phyloP scores from a whole-genome alignment of 1,140 invertebrate genomes.

The Eriosoma lanigerum region DNA sequence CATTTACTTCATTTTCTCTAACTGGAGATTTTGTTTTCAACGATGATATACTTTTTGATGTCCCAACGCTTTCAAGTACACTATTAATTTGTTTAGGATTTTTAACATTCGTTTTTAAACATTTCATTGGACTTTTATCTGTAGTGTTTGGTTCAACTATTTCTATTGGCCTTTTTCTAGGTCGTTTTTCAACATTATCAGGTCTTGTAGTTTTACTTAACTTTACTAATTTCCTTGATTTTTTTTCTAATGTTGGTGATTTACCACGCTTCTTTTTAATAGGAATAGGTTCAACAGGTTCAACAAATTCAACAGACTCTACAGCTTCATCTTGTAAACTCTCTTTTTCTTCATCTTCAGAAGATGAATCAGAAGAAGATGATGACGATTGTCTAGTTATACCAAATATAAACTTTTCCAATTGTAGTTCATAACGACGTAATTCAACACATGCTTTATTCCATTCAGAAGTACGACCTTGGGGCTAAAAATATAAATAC shows the following conservation, averaged over 20 bases:
- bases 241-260: constrained; percentile 20
- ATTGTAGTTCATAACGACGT: constrained; percentile 68
- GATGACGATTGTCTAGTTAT: constrained; percentile 33
- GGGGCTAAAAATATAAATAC: constrained; percentile 41
- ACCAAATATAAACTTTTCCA: constrained; percentile 60
- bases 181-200: constrained; percentile 42
- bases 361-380: constrained; percentile 21
- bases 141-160: constrained; percentile 56
- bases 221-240: constrained; percentile 18
- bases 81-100: constrained; percentile 20
- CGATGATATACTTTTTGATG: background rate
- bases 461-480: constrained; percentile 66
- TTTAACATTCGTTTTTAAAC: constrained; percentile 34
- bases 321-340: constrained; percentile 26
- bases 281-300: no score
- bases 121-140: constrained; percentile 54
- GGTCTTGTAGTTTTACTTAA: background rate
- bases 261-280: constrained; percentile 50
- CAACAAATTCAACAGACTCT: no score
- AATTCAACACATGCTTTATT: constrained; percentile 75
- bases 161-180: constrained; percentile 46
- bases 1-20: constrained; percentile 37
- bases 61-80: background rate
- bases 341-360: constrained; percentile 53
- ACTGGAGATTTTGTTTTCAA: constrained; percentile 38